Conservation (phyloP, 2,888 invertebrate species). For the Cylindroiulus punctatus region DNA sequence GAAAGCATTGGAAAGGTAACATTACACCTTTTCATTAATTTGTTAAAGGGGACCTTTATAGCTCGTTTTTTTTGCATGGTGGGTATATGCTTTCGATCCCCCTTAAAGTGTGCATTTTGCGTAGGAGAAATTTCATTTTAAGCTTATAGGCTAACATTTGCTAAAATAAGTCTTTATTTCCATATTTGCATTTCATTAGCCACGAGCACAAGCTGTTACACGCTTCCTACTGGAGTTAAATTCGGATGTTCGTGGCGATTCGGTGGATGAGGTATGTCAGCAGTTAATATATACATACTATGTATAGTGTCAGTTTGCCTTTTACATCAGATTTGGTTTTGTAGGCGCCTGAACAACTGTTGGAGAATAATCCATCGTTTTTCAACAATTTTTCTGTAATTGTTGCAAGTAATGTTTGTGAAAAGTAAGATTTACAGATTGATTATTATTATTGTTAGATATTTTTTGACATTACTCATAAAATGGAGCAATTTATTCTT, state of each 20-base stretch:
- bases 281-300: background rate
- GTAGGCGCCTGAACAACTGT: constrained; percentile 79
- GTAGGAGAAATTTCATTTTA: background rate
- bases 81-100: background rate
- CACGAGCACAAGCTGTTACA: constrained; percentile 84
- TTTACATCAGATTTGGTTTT: constrained; percentile 46
- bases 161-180: background rate
- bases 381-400: constrained; percentile 89
- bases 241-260: constrained; percentile 91
- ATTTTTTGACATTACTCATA: background rate
- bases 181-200: constrained; percentile 63
- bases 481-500: constrained; percentile 14
- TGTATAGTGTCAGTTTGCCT: background rate
- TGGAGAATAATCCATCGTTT: constrained; percentile 86
- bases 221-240: constrained; percentile 88
- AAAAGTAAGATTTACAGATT: constrained; percentile 68
- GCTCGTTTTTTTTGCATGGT: too few relatives aligned
- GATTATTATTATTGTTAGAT: background rate
- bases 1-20: constrained; percentile 78
- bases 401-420: constrained; percentile 80
- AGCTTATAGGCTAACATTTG: background rate
- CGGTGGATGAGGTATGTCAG: constrained; percentile 77
- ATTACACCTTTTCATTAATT: background rate
- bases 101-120: background rate
- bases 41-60: too few relatives aligned